Evolutionary conservation across 2,888 invertebrate genomes (phyloP), one percentile per base, ranked within the genome.

Genomic region (Mesopsocus fuscifrons): DNA sequence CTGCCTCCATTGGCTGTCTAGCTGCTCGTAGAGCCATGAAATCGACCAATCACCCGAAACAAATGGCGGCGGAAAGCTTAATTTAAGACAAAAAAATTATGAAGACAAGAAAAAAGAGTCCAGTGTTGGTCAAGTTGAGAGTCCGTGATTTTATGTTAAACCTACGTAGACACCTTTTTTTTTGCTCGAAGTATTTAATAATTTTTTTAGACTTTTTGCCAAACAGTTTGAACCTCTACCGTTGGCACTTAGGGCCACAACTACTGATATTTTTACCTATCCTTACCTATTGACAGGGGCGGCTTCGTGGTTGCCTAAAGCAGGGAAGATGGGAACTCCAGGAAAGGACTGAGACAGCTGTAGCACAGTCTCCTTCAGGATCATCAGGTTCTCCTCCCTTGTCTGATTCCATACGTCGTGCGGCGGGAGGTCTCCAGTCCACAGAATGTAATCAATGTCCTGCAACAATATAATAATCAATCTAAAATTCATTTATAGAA

Each of bases 321-420:
- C 85, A 9, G 94, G 91, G 57, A 88, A 94, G 49, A 95, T 85
- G 1, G 89, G 91, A 18, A 85, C 79, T 1, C 83, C 84, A 0
- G 88, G 94, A 55, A 97, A 92, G 64, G 77, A 80, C 47, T 78
- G 76, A 0, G 75, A 72, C 77, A 88, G 80, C 57, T 88, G 84
- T 21, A 74, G 69, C 0, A 87, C 84, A 0, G 87, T 85, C 55
- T 87, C 84, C 52, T 78, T 79, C 16, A 89, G 67, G 41, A 87
- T 79, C 59, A 81, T 77, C 18, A 91, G 60, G 59, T 92, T 91
- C 58, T 85, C 85, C 50, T 82, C 81, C 50, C 78, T 74, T 0
- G 88, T 89, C 62, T 89, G 89, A 57, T 89, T 88, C 87, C 87
- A 87, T 8, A 95, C 82, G 56, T 94, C 89, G 56, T 97, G 97